Conservation (phyloP, 2,888 invertebrate species). For the Ornithoptera priamus region DNA sequence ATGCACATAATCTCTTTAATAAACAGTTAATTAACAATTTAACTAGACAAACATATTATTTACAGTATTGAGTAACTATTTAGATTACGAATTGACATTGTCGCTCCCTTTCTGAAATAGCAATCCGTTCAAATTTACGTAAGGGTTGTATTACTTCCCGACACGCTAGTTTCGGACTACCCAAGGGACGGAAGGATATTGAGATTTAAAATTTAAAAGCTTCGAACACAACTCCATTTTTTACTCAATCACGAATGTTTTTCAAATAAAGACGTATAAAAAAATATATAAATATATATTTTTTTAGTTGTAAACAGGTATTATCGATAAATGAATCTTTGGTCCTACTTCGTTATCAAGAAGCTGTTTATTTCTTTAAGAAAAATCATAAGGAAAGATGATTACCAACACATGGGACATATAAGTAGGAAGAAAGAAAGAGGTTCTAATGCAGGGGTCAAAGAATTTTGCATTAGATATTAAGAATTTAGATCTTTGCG, state of each 20-base stretch:
- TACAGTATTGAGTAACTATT: neutral
- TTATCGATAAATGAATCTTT: no score
- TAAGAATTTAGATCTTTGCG: no score
- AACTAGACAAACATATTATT: neutral
- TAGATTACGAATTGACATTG: neutral
- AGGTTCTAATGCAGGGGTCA: no score
- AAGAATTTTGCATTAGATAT: no score
- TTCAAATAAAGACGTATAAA: neutral
- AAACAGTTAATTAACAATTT: neutral
- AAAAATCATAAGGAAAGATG: no score
- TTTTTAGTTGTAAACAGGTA: no score
- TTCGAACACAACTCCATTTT: neutral
- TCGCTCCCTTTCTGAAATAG: neutral
- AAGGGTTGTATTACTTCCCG: neutral
- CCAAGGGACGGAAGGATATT: conserved; percentile 3
- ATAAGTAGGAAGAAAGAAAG: no score
- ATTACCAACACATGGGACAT: no score
- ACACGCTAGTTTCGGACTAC: neutral
- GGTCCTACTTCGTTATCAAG: no score
- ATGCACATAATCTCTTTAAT: no score
- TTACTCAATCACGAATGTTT: neutral
- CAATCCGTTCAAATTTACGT: neutral
- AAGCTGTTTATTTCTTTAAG: no score
- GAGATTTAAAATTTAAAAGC: conserved; percentile 8
- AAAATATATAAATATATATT: neutral